Evolutionary conservation across 2,113 vertebrate species (phyloP), one percentile per base, ranked within the genome.

Genomic region (Chionomys nivalis): DNA sequence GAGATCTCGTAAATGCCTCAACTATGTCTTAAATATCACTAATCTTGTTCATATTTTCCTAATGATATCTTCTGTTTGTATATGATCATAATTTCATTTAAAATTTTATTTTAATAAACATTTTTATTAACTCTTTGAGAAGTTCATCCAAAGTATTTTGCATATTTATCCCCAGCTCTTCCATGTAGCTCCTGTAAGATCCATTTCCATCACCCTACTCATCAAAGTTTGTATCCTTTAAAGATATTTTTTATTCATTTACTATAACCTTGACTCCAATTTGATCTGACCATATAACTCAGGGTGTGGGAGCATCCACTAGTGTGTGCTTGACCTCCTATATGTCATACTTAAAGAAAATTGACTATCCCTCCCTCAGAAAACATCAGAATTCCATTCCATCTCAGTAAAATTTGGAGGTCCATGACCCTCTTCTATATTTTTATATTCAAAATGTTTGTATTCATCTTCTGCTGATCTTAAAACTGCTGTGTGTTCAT

Each of bases 1-100:
- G 83, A 82, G 4, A 95, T 87, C n/a, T 7, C 89, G 70, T 39
- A 81, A 75, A 90, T 89, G 7, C 36, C 96, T 77, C n/a, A 95
- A 11, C 26, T 96, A 91, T 6, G 61, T 90, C 68, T 94, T 97
- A 94, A 97, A 95, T 77, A 85, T 2, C 5, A 93, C n/a, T 63
- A 96, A 19, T 19, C 3, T 24, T 21, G 2, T 13, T 70, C 16
- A 63, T 76, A 90, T 16, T 97, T 75, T 90, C 92, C 14, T 17
- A 68, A 7, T 94, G 7, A 55, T 91, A 81, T 10, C 3, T 76
- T 81, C 16, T 92, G 12, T 63, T 39, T 95, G 65, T 52, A 95
- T 96, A 95, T 95, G 0, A 36, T 42, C 87, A 66, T 72, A 96
- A 90, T 93, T 63, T 83, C 95, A 86, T 96, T 58, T 19, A 36